Base-by-base conservation (phyloP, 2,113 vertebrate genomes). In the Bufo gargarizans region DNA sequence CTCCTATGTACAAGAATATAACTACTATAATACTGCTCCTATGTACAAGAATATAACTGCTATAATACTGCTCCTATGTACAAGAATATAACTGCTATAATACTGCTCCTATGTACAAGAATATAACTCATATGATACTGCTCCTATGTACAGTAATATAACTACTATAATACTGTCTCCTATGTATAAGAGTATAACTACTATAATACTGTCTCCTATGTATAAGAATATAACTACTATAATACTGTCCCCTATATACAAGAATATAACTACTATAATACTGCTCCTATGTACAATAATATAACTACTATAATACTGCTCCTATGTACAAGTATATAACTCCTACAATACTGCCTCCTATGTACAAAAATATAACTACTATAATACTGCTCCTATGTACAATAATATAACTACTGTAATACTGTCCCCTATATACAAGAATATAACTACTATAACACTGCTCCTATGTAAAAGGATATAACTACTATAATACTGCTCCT, bases 191-290 rank as follows among this genome's bases (percentile, higher is more conserved):
- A 69, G 33, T 69, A 69, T 69, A 69, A 69, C 65, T 69, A 33
- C 65, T 61, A 61, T 61, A 61, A 61, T 61, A 61, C 59, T 61
- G 16, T 16, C 59, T 4, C 72, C 17, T 76, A 76, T 76, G 6
- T 76, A 76, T 45, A 76, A 49, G 72, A 76, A 76, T 76, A 76
- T 49, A 76, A 20, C 72, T 76, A 76, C 45, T 76, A 76, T 76
- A 76, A 76, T 76, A 76, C 72, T 76, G 17, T n/a, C 72, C 0
- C 72, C 72, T 76, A 76, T 76, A 1, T 76, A 76, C 72, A 76
- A 76, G 72, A 76, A 76, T 72, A 72, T 76, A 76, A 76, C 45
- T 76, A 19, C 72, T 76, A 76, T 76, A 76, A 76, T 49, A 76
- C 72, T 76, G 45, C 72, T 14, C 33, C 69, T 47, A 72, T 72